These are phyloP conservation scores for Glandiceps talaboti DNA, from an alignment of 53 echinoderm and acorn worm genomes.

Conservation along the genomic window DNA sequence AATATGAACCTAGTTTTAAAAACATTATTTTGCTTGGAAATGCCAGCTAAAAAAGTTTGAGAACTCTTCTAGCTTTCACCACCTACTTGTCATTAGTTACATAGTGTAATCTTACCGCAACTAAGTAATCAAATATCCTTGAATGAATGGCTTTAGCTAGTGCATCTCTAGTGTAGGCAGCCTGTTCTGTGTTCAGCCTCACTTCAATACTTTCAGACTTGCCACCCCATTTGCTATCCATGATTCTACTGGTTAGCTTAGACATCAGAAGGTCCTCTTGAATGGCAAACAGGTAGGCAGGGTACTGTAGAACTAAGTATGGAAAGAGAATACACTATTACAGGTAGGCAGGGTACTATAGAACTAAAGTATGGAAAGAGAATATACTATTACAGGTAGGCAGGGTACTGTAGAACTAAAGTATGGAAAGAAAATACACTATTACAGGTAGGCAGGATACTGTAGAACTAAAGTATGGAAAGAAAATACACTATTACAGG, in stretches of 20 bases:
- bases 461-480: constrained; percentile 96
- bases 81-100: too few relatives aligned
- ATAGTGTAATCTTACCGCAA: constrained; percentile 78
- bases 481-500: too few relatives aligned
- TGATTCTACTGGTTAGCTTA: constrained; percentile 80
- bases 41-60: too few relatives aligned
- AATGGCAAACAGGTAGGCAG: constrained; percentile 66
- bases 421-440: too few relatives aligned
- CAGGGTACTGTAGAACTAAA: constrained; percentile 91
- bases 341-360: constrained; percentile 82
- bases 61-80: too few relatives aligned
- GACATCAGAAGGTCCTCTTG: constrained; percentile 32
- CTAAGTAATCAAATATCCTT: constrained; percentile 86
- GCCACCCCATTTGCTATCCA: constrained; percentile 99
- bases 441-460: constrained; percentile 76
- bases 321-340: too few relatives aligned
- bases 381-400: too few relatives aligned
- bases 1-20: too few relatives aligned
- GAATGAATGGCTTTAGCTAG: constrained; percentile 91
- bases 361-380: too few relatives aligned
- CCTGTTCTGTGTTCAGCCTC: constrained; percentile 82
- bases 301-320: constrained; percentile 94
- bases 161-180: constrained; percentile 79
- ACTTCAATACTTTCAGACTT: constrained; percentile 79
- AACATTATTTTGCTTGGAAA: too few relatives aligned